Conservation (phyloP, 2,888 invertebrate genomes). For the Mesochorus sp. region DNA sequence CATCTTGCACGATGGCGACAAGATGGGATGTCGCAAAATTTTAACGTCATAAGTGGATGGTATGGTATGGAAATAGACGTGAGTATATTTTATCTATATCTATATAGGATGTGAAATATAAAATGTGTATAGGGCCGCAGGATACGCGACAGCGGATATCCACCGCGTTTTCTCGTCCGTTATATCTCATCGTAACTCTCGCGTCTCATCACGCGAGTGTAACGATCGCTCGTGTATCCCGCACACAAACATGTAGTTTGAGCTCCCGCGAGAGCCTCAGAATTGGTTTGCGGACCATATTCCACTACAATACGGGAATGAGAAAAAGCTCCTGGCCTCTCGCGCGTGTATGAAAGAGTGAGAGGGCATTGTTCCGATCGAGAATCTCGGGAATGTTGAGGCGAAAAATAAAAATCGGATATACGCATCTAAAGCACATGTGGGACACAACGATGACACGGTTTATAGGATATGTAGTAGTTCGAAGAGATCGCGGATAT, state of each 20-base stretch:
- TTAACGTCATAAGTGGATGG: slow-evolving; percentile 24
- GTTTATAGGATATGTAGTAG: not conserved
- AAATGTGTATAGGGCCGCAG: not conserved
- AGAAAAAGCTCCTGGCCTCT: not conserved
- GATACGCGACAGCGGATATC: slow-evolving; percentile 37
- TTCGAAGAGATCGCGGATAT: not conserved
- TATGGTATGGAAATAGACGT: slow-evolving; percentile 7
- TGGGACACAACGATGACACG: not conserved
- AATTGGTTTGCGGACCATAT: slow-evolving; percentile 5
- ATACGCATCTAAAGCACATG: not conserved
- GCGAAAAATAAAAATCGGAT: not conserved
- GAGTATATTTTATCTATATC: not conserved
- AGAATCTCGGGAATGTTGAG: slow-evolving; percentile 30
- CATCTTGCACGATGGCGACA: slow-evolving; percentile 1
- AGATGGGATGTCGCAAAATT: slow-evolving; percentile 16
- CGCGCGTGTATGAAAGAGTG: slow-evolving; percentile 13
- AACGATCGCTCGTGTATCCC: slow-evolving; percentile 25
- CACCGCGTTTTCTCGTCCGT: slow-evolving; percentile 4
- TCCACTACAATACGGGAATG: not conserved
- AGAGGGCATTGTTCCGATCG: not conserved
- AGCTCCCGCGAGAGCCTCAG: not conserved
- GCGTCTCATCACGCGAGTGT: slow-evolving; percentile 32
- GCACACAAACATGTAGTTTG: not conserved
- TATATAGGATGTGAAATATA: slow-evolving; percentile 26
- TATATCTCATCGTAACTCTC: slow-evolving; percentile 33